Conservation (phyloP, 2,113 vertebrate species). For the Hippocampus zosterae region DNA sequence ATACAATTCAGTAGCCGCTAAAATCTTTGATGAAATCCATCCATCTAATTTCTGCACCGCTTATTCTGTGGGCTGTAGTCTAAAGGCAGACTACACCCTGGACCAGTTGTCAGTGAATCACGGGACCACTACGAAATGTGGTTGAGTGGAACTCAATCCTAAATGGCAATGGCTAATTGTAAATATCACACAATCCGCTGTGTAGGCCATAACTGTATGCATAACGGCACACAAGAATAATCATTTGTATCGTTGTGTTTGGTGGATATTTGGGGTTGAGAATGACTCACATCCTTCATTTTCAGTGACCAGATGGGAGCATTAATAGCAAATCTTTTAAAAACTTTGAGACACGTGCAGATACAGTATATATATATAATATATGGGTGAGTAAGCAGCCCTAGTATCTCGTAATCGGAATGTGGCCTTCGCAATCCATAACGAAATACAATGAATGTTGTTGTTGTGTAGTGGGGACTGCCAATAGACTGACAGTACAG, state of each 20-base stretch:
- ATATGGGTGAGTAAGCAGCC: neutral
- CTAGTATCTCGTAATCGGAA: neutral
- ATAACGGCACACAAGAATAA: too few relatives aligned
- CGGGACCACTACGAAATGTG: too few relatives aligned
- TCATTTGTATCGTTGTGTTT: too few relatives aligned
- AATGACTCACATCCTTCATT: neutral
- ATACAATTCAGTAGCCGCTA: too few relatives aligned
- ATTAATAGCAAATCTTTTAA: neutral
- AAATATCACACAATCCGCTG: too few relatives aligned
- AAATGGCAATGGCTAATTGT: too few relatives aligned
- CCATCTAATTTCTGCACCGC: too few relatives aligned
- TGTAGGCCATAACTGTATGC: too few relatives aligned
- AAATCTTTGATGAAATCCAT: too few relatives aligned
- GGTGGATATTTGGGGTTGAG: neutral
- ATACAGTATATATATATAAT: neutral
- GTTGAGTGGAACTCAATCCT: slow-evolving; percentile 17
- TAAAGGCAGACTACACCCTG: neutral
- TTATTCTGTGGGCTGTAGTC: neutral
- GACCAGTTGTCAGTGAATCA: neutral
- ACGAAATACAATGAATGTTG: slow-evolving; percentile 16
- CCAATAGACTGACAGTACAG: slow-evolving; percentile 52
- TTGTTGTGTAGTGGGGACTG: slow-evolving; percentile 38
- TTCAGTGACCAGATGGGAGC: neutral
- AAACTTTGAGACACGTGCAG: neutral
- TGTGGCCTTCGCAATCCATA: slow-evolving; percentile 17